Conservation (phyloP, 2,113 vertebrate species). For the Epinephelus lanceolatus region DNA sequence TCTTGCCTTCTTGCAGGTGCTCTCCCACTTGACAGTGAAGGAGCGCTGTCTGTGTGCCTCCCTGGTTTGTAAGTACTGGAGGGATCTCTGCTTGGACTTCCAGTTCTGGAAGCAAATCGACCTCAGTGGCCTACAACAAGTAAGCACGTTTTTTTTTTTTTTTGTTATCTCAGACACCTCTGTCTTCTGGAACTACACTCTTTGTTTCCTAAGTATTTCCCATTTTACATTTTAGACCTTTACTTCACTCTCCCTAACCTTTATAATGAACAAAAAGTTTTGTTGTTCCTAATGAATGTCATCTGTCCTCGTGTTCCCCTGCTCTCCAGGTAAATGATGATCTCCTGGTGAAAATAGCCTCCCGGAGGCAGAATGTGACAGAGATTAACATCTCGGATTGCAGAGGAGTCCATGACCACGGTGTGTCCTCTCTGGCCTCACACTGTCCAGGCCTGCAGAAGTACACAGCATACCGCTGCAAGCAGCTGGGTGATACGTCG, state of each 20-base stretch:
- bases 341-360: slow-evolving; percentile 94
- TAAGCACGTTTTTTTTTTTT: slow-evolving; percentile 68
- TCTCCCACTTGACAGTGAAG: slow-evolving; percentile 96
- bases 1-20: slow-evolving; percentile 86
- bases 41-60: slow-evolving; percentile 95
- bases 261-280: not conserved
- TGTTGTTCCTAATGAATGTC: not conserved
- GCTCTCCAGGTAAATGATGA: slow-evolving; percentile 92
- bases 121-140: slow-evolving; percentile 97
- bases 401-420: slow-evolving; percentile 93
- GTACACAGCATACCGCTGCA: slow-evolving; percentile 97
- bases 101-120: slow-evolving; percentile 99
- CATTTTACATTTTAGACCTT: not conserved
- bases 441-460: slow-evolving; percentile 94
- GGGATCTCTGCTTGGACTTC: slow-evolving; percentile 97
- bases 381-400: slow-evolving; percentile 99
- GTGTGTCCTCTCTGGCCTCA: slow-evolving; percentile 92
- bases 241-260: not conserved
- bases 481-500: slow-evolving; percentile 95
- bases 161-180: not conserved
- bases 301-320: not conserved
- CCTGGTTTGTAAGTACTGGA: slow-evolving; percentile 98
- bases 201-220: not conserved
- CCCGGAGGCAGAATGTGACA: slow-evolving; percentile 95
- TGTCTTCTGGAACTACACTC: not conserved